Conservation (phyloP, 2,888 invertebrate genomes). For the Agriopis marginaria region DNA sequence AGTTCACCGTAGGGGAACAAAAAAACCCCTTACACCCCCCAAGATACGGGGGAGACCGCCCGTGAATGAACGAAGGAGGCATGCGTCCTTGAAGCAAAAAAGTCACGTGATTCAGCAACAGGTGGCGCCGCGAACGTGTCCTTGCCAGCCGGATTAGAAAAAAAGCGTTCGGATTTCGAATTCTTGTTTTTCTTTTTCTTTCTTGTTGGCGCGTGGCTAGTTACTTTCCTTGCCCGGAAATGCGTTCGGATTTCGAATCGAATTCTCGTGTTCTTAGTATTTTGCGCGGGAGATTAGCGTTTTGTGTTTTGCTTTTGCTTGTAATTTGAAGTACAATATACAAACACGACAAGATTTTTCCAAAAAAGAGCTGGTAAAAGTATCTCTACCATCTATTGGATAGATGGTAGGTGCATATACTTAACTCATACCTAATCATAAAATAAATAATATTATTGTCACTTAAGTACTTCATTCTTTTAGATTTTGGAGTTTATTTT, state of each 20-base stretch:
- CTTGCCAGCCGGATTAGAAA: conserved; percentile 77
- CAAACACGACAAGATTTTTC: background rate
- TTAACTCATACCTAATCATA: too few relatives aligned
- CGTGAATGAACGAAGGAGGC: conserved; percentile 86
- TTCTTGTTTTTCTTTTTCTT: conserved; percentile 48
- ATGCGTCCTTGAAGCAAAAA: conserved; percentile 85
- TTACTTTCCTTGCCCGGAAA: conserved; percentile 49
- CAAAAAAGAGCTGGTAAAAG: too few relatives aligned
- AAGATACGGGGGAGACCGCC: conserved; percentile 80
- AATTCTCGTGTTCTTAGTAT: conserved; percentile 49
- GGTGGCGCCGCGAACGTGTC: conserved; percentile 83
- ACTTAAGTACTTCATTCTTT: too few relatives aligned
- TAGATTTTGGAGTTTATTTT: too few relatives aligned
- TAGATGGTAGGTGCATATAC: too few relatives aligned
- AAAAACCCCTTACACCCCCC: conserved; percentile 80
- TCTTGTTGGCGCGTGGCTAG: conserved; percentile 29
- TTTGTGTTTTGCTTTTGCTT: conserved; percentile 7
- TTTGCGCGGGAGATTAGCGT: conserved; percentile 17
- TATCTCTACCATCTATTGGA: too few relatives aligned
- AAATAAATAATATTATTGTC: too few relatives aligned
- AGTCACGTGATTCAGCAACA: conserved; percentile 85
- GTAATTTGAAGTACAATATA: background rate
- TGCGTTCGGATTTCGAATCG: conserved; percentile 52
- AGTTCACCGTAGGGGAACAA: conserved; percentile 83
- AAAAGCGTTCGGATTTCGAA: conserved; percentile 55